phyloP scores from a whole-genome alignment of 2,113 vertebrate genomes.

The Ariopsis seemanni region DNA sequence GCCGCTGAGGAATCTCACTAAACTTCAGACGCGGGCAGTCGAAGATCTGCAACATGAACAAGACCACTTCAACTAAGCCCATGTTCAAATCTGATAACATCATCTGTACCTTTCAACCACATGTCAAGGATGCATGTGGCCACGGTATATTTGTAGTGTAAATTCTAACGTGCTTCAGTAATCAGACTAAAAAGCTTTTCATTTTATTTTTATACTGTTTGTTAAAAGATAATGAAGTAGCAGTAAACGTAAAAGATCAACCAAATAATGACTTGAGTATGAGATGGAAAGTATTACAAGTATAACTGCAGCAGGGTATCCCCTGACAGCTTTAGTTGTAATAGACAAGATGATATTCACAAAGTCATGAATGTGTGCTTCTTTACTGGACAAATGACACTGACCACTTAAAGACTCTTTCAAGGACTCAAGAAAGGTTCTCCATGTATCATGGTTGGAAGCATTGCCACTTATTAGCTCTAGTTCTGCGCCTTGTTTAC shows the following conservation, averaged over 20 bases:
- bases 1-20: conserved; percentile 95
- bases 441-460: not conserved
- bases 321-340: not conserved
- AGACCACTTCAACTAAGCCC: not conserved
- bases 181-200: not conserved
- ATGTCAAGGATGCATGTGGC: not conserved
- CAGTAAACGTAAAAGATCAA: not conserved
- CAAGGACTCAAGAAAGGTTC: not conserved
- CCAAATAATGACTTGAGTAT: not conserved
- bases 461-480: not conserved
- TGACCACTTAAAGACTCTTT: not conserved
- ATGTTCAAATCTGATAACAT: not conserved
- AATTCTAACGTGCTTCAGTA: not conserved
- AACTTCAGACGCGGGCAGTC: conserved; percentile 97
- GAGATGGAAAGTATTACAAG: not conserved
- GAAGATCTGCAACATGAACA: conserved; percentile 81
- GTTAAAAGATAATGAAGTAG: not conserved
- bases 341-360: not conserved
- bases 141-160: not conserved
- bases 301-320: too few species aligned
- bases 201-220: not conserved
- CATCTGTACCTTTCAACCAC: not conserved
- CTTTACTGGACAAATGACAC: not conserved
- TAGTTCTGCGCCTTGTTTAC: not conserved
- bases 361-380: not conserved